Evolutionary conservation across 2,113 vertebrate genomes (phyloP).

Genomic region (Cheirogaleus medius): DNA sequence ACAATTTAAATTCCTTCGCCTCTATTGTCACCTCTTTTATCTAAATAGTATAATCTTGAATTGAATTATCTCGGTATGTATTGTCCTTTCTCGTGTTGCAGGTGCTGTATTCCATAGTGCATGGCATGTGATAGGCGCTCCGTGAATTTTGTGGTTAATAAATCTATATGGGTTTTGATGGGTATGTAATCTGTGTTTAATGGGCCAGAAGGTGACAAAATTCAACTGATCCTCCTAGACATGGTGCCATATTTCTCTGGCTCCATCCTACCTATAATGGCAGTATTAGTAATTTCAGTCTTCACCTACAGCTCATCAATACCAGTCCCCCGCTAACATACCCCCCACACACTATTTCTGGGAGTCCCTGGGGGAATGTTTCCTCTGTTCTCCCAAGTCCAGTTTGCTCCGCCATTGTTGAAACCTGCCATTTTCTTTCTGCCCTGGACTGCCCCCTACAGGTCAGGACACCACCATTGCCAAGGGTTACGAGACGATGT

Average conservation of each 20-base stretch:
- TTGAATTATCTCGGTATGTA: neutral
- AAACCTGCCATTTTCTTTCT: neutral
- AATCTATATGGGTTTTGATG: neutral
- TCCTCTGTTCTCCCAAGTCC: neutral
- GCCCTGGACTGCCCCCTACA: neutral
- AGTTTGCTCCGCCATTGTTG: neutral
- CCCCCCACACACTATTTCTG: neutral
- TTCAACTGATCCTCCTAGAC: neutral
- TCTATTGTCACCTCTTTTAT: accelerated
- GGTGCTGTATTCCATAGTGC: accelerated
- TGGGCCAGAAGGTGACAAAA: neutral
- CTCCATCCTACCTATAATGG: neutral
- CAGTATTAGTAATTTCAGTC: too few relatives aligned
- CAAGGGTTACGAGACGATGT: neutral
- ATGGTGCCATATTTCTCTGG: neutral
- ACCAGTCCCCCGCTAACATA: neutral
- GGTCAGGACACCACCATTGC: neutral
- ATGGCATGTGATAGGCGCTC: neutral
- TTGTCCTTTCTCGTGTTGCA: accelerated
- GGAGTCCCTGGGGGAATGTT: neutral
- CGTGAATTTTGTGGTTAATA: neutral
- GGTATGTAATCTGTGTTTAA: neutral
- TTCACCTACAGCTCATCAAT: neutral
- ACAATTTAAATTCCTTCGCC: neutral
- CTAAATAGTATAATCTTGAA: neutral